phyloP scores from a whole-genome alignment of 2,797 vertebrate genomes.

The Propithecus perrieri region DNA sequence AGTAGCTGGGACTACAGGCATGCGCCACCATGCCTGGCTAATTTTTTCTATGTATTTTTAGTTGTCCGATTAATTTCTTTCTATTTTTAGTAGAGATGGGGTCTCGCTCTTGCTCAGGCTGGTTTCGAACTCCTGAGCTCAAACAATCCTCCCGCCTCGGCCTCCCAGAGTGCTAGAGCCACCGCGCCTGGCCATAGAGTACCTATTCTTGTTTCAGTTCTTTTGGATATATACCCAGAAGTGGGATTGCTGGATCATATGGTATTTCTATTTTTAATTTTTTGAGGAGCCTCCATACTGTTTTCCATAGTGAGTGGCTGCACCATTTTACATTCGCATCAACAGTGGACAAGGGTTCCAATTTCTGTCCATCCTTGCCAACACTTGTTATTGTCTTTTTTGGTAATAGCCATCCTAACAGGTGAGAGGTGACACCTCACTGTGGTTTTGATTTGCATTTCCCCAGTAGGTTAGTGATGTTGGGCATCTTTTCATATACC shows the following conservation, averaged over 20 bases:
- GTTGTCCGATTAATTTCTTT: no score
- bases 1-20: no score
- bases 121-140: no score
- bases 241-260: neutral
- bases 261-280: neutral
- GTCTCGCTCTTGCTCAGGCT: no score
- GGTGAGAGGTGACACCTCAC: neutral
- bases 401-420: neutral
- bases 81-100: no score
- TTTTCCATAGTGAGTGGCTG: neutral
- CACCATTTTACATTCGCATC: neutral
- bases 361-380: neutral
- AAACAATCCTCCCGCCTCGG: no score
- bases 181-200: neutral
- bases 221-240: neutral
- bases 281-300: neutral
- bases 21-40: no score
- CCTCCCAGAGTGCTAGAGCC: no score
- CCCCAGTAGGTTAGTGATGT: neutral
- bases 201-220: neutral
- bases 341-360: neutral
- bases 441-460: neutral
- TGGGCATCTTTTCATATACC: neutral
- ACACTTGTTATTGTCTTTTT: neutral
- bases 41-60: no score